Conservation (phyloP, 2,888 invertebrate genomes). For the Tineola bisselliella region DNA sequence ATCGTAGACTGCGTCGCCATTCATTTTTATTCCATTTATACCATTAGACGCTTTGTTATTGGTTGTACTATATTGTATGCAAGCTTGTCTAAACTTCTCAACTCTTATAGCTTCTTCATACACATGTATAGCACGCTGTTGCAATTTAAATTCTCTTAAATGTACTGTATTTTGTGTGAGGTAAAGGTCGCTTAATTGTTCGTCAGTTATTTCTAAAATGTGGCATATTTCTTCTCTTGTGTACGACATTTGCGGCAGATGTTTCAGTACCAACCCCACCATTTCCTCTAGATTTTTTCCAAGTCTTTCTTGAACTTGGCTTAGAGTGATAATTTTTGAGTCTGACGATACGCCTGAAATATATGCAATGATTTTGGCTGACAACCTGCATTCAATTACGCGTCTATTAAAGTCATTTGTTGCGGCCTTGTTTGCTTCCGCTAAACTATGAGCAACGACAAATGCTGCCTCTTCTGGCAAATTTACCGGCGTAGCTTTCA, state of each 20-base stretch:
- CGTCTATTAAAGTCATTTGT: slow-evolving; percentile 90
- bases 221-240: slow-evolving; percentile 73
- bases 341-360: slow-evolving; percentile 47
- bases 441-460: slow-evolving; percentile 92
- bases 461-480: slow-evolving; percentile 87
- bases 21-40: slow-evolving; percentile 25
- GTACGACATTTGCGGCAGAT: slow-evolving; percentile 74
- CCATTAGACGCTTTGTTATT: slow-evolving; percentile 31
- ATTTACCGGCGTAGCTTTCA: slow-evolving; percentile 78
- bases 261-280: slow-evolving; percentile 71
- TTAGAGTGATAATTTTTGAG: slow-evolving; percentile 76
- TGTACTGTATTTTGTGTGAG: slow-evolving; percentile 68
- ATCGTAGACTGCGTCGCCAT: slow-evolving; percentile 24
- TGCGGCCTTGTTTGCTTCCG: slow-evolving; percentile 93
- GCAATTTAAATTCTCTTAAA: slow-evolving; percentile 79
- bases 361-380: slow-evolving; percentile 76
- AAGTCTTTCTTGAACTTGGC: slow-evolving; percentile 77
- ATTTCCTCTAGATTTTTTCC: slow-evolving; percentile 73
- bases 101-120: slow-evolving; percentile 91
- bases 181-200: slow-evolving; percentile 65
- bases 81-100: slow-evolving; percentile 74
- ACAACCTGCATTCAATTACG: slow-evolving; percentile 93
- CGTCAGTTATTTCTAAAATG: slow-evolving; percentile 66
- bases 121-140: slow-evolving; percentile 90
- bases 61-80: slow-evolving; percentile 43